A percentile compares a stretch with the other conserved stretches of the same genome.
These are phyloP conservation scores for Blennius ocellaris DNA, from an alignment of 2,113 vertebrate species.

Conservation along the genomic window DNA sequence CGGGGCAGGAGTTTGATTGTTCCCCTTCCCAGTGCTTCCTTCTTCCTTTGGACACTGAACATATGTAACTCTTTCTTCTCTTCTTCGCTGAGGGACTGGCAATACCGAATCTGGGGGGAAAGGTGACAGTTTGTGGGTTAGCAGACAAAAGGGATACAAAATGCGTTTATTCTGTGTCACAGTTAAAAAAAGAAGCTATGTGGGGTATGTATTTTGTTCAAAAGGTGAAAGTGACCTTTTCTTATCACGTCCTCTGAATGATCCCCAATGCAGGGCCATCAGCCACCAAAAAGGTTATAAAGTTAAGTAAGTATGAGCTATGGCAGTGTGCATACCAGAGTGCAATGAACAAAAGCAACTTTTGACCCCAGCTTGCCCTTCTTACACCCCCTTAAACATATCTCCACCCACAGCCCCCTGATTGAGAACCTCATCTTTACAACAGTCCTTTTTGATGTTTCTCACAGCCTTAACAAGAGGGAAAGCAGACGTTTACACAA, in stretches of 20 bases:
- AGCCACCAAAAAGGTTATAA: constrained; percentile 36
- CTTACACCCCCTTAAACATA: constrained; percentile 49
- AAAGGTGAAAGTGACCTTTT: constrained; percentile 13
- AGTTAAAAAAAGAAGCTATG: neutral
- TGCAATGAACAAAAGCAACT: constrained; percentile 59
- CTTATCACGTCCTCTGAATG: neutral
- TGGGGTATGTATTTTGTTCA: neutral
- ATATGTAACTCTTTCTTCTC: constrained; percentile 94
- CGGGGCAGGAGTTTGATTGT: constrained; percentile 91
- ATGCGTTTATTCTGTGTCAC: constrained; percentile 4
- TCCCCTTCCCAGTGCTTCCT: constrained; percentile 93
- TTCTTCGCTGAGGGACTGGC: constrained; percentile 93
- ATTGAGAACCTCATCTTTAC: constrained; percentile 69
- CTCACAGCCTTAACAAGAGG: constrained; percentile 69
- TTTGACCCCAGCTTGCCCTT: constrained; percentile 71
- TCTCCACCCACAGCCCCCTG: constrained; percentile 56
- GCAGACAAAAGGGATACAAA: neutral
- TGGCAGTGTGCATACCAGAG: constrained; percentile 49
- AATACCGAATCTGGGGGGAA: constrained; percentile 91
- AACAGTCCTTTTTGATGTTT: constrained; percentile 58
- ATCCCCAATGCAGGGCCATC: neutral
- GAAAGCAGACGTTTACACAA: constrained; percentile 75
- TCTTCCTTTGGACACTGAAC: constrained; percentile 95
- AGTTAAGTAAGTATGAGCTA: constrained; percentile 33
- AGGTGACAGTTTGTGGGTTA: constrained; percentile 52